Conservation (phyloP, 2,113 vertebrate species). For the Vimba vimba region DNA sequence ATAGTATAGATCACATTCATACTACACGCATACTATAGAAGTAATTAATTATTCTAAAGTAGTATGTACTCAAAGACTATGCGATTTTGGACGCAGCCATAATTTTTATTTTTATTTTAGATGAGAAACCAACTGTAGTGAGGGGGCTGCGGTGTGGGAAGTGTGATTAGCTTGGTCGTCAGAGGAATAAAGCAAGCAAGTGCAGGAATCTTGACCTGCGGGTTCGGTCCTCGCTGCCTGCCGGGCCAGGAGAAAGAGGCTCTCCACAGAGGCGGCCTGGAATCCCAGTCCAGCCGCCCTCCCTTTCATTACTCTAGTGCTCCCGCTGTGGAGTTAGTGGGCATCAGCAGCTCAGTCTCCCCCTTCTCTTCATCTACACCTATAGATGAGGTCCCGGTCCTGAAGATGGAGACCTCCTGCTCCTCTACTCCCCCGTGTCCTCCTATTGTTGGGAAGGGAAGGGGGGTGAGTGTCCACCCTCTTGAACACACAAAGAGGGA, state of each 20-base stretch:
- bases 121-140: not conserved
- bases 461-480: conserved; percentile 65
- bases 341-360: conserved; percentile 81
- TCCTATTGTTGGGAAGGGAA: conserved; percentile 64
- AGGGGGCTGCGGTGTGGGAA: conserved; percentile 44
- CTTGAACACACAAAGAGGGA: conserved; percentile 59
- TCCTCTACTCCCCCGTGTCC: conserved; percentile 76
- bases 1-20: too few relatives aligned
- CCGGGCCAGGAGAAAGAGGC: conserved; percentile 81
- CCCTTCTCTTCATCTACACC: conserved; percentile 78
- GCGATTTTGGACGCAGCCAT: too few relatives aligned
- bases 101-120: not conserved
- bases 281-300: conserved; percentile 86
- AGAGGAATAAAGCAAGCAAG: conserved; percentile 90
- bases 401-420: conserved; percentile 83
- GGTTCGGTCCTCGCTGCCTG: conserved; percentile 80
- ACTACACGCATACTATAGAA: too few relatives aligned
- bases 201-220: conserved; percentile 86
- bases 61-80: too few relatives aligned
- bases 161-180: conserved; percentile 92
- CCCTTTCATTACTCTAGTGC: conserved; percentile 92
- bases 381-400: conserved; percentile 83
- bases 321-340: conserved; percentile 79
- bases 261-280: conserved; percentile 81
- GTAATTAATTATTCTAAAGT: too few relatives aligned